phyloP scores from a whole-genome alignment of 2,888 invertebrate species.

The Melanophora roralis region DNA sequence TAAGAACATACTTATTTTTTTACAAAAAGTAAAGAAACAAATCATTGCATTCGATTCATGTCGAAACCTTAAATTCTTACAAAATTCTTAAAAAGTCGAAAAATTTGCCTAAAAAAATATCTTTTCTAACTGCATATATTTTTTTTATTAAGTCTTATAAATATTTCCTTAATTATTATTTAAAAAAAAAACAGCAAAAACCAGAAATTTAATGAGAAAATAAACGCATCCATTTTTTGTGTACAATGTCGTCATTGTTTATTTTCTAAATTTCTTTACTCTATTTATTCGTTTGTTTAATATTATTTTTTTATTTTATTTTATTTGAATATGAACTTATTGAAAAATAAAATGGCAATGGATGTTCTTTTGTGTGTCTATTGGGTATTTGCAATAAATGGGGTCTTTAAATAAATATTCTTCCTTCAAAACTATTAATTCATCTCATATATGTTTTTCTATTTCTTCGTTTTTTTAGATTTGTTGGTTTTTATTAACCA shows the following conservation, averaged over 20 bases:
- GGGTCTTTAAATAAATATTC: background rate
- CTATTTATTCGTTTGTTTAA: background rate
- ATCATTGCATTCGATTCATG: no score
- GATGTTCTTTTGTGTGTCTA: conserved; percentile 15
- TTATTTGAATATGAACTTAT: conserved; percentile 53
- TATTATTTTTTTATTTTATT: background rate
- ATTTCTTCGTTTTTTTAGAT: background rate
- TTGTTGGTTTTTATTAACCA: conserved; percentile 20
- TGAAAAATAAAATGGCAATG: conserved; percentile 28
- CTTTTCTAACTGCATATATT: no score
- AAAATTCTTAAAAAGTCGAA: no score
- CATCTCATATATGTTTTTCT: conserved; percentile 7
- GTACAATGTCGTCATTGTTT: conserved; percentile 62
- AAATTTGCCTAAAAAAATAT: no score
- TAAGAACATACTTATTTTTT: no score
- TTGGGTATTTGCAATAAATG: background rate
- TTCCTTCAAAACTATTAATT: conserved; percentile 11
- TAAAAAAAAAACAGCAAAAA: background rate
- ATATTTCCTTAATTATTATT: background rate
- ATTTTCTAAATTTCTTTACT: conserved; percentile 58
- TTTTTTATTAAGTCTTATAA: background rate
- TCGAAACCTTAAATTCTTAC: no score
- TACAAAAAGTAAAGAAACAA: no score
- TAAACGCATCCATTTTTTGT: background rate
- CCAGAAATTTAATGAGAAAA: background rate